Evolutionary conservation across 2,888 invertebrate genomes (phyloP), one percentile per base, ranked within the genome.

Genomic region (Thecophora atra): DNA sequence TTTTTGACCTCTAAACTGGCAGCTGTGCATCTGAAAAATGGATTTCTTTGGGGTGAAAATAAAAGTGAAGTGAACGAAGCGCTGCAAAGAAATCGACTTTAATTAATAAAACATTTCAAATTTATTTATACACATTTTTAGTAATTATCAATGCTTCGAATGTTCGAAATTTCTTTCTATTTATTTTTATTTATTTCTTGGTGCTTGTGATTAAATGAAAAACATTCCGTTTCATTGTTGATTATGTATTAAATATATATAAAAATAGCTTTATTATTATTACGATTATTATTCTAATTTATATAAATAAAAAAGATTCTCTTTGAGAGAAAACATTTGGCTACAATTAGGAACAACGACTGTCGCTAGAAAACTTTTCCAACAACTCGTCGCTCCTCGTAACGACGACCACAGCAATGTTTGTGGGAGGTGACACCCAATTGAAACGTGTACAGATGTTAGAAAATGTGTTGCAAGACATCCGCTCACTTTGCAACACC

Each of bases 21-120:
- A 47, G 47, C 47, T 47, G 6, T 47, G 19, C 17, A 58, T 26
- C 21, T 58, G 58, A 58, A 58, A 17, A 58, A 26, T n/a, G n/a
- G 7, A 58, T 58, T 65, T 65, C 65, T 26, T 24, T 15, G 26
- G n/a, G n/a, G 37, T 11, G 37, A 6, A 65, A 65, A 65, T 19
- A 44, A 19, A 47, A 24, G 21, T 15, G 19, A 13, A 28, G 47
- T 42, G 24, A 51, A 51, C 5, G 47, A 51, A 24, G 47, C 13
- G 37, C 6, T 37, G 37, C 37, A 17, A 66, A 51, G 26, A 52
- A 67, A 26, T 52, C 8, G 17, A 26, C 24, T 56, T 56, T n/a
- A 56, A 24, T 56, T 56, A 56, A 37, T 37, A 37, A 37, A 8
- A 37, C 37, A 37, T 37, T 37, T 37, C 37, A 37, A 37, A 37